Percentiles rank a stretch among this genome's conserved stretches.
Conservation (phyloP, 2,797 vertebrate genomes). For the Hippopotamyrus pictus region DNA sequence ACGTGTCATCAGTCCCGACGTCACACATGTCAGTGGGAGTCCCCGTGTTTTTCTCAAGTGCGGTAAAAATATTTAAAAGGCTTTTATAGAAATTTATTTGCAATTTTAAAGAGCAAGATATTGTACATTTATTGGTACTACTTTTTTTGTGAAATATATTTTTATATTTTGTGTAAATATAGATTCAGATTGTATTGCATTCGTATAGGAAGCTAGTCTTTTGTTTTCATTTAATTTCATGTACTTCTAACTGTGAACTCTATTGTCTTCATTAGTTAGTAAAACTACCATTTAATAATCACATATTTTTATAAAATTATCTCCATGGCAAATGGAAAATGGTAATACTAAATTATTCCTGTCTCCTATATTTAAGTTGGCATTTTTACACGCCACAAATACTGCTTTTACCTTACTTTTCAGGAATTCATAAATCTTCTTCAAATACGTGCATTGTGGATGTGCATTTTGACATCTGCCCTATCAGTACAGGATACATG, state of each 20-base stretch:
- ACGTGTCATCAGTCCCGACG: neutral
- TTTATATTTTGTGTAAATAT: conserved; percentile 84
- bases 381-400: neutral
- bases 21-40: conserved; percentile 14
- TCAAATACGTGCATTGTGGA: neutral
- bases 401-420: neutral
- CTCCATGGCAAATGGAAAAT: conserved; percentile 47
- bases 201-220: conserved; percentile 37
- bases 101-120: conserved; percentile 84
- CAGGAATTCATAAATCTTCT: neutral
- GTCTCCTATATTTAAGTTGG: conserved; percentile 23
- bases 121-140: conserved; percentile 60
- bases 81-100: conserved; percentile 81
- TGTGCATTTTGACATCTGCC: neutral
- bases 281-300: conserved; percentile 47
- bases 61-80: conserved; percentile 76
- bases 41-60: conserved; percentile 48
- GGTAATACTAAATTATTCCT: conserved; percentile 34
- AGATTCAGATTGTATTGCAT: conserved; percentile 47
- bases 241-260: conserved; percentile 45
- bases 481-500: neutral
- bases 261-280: conserved; percentile 39
- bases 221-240: conserved; percentile 32
- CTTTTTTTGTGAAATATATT: conserved; percentile 84
- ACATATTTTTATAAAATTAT: conserved; percentile 42